These are phyloP conservation scores for Ormyrus nitidulus DNA, from an alignment of 2,888 invertebrate species.

Conservation along the genomic window DNA sequence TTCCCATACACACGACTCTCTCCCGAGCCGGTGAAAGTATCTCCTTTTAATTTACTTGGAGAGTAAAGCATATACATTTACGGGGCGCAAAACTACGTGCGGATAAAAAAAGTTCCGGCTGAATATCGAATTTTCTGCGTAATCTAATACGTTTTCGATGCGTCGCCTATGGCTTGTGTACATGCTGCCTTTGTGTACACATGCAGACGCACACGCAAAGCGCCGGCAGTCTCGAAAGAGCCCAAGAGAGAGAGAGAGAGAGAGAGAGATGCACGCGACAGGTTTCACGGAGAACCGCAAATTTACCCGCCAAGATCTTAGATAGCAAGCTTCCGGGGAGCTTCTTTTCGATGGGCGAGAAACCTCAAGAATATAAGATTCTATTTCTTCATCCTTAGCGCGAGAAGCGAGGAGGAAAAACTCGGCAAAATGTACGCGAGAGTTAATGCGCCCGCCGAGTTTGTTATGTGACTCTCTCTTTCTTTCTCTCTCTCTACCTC, in stretches of 20 bases:
- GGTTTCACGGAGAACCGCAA: conserved; percentile 42
- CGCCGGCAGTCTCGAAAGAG: not conserved
- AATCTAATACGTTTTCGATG: conserved; percentile 40
- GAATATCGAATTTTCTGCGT: conserved; percentile 40
- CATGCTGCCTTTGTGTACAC: not conserved
- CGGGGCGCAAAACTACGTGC: no score
- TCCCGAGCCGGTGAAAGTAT: no score
- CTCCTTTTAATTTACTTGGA: no score
- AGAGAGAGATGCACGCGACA: conserved; percentile 23
- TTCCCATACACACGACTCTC: no score
- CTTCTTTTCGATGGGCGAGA: conserved; percentile 24
- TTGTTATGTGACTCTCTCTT: no score
- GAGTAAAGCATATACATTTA: no score
- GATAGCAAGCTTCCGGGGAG: conserved; percentile 41
- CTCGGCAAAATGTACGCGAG: no score
- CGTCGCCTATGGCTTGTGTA: not conserved
- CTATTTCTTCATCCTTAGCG: conserved; percentile 11
- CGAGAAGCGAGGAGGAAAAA: no score
- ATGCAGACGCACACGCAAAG: not conserved
- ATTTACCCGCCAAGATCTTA: conserved; percentile 30
- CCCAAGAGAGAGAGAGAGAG: no score
- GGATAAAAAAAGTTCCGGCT: no score
- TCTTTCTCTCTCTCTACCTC: no score
- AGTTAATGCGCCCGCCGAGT: no score
- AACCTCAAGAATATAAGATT: conserved; percentile 34